Conservation (phyloP, 2,797 vertebrate species). For the Acipenser oxyrinchus region DNA sequence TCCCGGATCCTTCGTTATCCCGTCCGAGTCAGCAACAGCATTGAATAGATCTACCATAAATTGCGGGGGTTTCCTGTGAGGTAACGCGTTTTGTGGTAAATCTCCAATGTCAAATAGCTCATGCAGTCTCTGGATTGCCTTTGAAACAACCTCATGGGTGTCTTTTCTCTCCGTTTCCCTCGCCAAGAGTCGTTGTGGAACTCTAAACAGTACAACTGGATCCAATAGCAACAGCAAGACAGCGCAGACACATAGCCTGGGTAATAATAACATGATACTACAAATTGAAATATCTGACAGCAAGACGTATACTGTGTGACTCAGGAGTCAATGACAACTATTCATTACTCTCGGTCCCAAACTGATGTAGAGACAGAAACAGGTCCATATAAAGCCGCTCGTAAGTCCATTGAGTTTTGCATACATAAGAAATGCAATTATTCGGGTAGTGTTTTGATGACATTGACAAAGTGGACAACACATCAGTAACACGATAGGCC, state of each 20-base stretch:
- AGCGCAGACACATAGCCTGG: slow-evolving; percentile 33
- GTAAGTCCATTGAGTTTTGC: slow-evolving; percentile 11
- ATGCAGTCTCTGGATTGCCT: slow-evolving; percentile 34
- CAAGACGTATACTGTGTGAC: slow-evolving; percentile 19
- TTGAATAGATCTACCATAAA: slow-evolving; percentile 74
- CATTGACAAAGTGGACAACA: slow-evolving; percentile 8
- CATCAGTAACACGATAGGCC: background rate
- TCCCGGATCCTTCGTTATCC: slow-evolving; percentile 47
- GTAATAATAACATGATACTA: slow-evolving; percentile 18
- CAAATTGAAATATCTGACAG: slow-evolving; percentile 18
- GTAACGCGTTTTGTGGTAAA: slow-evolving; percentile 25
- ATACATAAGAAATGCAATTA: slow-evolving; percentile 27
- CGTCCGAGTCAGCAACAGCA: slow-evolving; percentile 46
- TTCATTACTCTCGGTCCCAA: background rate
- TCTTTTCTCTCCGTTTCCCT: slow-evolving; percentile 21
- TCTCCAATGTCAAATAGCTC: slow-evolving; percentile 38
- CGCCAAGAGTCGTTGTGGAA: slow-evolving; percentile 17
- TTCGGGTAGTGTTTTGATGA: slow-evolving; percentile 6
- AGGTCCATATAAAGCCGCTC: slow-evolving; percentile 21
- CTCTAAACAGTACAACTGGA: slow-evolving; percentile 15
- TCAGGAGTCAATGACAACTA: slow-evolving; percentile 25
- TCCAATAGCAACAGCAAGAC: slow-evolving; percentile 33
- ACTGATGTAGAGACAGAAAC: slow-evolving; percentile 27
- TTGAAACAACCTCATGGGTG: slow-evolving; percentile 10
- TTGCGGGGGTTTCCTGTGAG: slow-evolving; percentile 40